Base-by-base conservation (phyloP, 2,113 vertebrate genomes). In the Hypocryptadius cinnamomeus region DNA sequence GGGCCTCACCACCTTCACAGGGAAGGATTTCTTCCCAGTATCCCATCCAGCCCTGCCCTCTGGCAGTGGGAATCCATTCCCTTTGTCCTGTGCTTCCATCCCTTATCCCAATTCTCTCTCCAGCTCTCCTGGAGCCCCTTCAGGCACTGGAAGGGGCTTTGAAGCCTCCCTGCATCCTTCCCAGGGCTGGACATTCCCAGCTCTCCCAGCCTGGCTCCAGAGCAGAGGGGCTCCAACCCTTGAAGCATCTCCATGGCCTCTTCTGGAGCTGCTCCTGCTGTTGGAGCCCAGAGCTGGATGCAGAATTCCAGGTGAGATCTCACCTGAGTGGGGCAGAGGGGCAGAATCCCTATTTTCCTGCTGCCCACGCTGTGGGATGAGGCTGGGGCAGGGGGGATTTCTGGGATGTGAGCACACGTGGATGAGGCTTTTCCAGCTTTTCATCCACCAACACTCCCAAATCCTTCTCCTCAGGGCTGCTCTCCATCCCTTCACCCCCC, bases 1-100 rank as follows among this genome's bases (percentile, higher is more conserved):
- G 24, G 0, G 0, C 2, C 1, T 53, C 13, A 10, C 6, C 15
- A 45, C 4, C 6, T 1, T 60, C 44, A 1, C 14, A 60, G 8
- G 0, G 0, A 39, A 16, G 8, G 60, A 3, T 53, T 78, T 2
- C 39, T 61, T 45, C n/a, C 64, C 47, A 23, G 17, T 1, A 61
- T 39, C 33, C 33, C 16, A 35, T 16, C 24, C 30, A 9, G 0
- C 18, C 9, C 2, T 39, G 3, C 21, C 21, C 19, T 47, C 6
- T 30, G 8, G 2, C 5, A 63, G 4, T 35, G 4, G 3, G 10
- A 85, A 57, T 21, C 5, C 30, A 33, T 25, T 9, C 37, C 24
- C 42, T 11, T 8, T 30, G 19, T 68, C 23, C 47, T 45, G 27
- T 27, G 16, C 1, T 33, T 71, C 66, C 31, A 31, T 44, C 10